Conservation (phyloP, 2,888 invertebrate species). For the Podabrus alpinus region DNA sequence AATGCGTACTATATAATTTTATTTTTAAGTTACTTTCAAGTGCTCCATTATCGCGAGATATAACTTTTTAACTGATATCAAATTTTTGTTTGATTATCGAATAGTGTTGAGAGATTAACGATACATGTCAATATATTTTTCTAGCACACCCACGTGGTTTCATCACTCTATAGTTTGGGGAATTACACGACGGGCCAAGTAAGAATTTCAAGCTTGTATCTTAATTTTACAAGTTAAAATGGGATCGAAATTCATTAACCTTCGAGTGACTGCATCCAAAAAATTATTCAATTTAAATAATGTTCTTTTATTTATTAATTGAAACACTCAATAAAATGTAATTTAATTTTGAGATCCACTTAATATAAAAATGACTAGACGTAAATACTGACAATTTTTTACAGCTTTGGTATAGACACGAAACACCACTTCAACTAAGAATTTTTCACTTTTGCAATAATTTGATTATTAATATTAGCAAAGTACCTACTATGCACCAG, state of each 20-base stretch:
- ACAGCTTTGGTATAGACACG: conserved; percentile 19
- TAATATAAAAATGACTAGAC: conserved; percentile 30
- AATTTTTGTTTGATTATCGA: not conserved
- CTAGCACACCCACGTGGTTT: not conserved
- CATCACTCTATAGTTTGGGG: not conserved
- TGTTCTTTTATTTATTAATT: conserved; percentile 1
- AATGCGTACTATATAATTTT: not conserved
- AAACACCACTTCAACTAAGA: not conserved
- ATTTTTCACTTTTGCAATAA: no score
- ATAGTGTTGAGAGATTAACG: not conserved
- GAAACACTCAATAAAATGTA: conserved; percentile 29
- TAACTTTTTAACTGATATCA: not conserved
- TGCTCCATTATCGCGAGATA: not conserved
- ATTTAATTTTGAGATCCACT: conserved; percentile 27
- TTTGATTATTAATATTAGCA: not conserved
- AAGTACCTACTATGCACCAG: not conserved
- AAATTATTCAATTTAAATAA: not conserved
- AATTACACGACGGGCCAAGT: not conserved
- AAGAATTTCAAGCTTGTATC: no score
- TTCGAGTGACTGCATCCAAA: not conserved
- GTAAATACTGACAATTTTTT: conserved; percentile 27
- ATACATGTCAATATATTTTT: not conserved
- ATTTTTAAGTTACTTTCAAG: not conserved
- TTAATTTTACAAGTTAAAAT: no score
- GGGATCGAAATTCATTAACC: not conserved